Conservation (phyloP, 1,140 invertebrate species). For the Mizuhopecten yessoensis region DNA sequence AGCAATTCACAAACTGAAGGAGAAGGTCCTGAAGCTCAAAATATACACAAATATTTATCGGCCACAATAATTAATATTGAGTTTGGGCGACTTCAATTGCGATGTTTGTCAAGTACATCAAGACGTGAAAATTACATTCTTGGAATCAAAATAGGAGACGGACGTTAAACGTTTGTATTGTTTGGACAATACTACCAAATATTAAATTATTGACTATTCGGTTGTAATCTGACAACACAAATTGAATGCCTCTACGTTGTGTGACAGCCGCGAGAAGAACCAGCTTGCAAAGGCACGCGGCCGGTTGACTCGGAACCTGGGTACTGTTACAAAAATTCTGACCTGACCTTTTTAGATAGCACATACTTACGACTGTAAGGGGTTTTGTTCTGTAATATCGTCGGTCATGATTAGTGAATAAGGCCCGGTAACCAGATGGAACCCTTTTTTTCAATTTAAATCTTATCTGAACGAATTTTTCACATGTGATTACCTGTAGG, state of each 20-base stretch:
- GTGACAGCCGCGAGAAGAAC: too few relatives aligned
- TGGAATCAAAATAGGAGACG: background rate
- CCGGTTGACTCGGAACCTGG: background rate
- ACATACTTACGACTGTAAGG: too few relatives aligned
- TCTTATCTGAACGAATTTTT: background rate
- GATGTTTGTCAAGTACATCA: background rate
- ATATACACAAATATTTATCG: too few relatives aligned
- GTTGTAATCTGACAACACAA: too few relatives aligned
- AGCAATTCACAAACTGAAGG: too few relatives aligned
- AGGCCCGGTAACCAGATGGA: background rate
- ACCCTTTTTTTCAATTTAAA: background rate
- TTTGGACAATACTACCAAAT: background rate
- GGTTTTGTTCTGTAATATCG: background rate
- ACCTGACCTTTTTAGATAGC: background rate
- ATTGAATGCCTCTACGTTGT: background rate
- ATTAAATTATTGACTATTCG: too few relatives aligned
- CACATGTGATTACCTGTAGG: background rate
- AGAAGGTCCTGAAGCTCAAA: too few relatives aligned
- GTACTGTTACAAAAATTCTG: background rate
- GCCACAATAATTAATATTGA: too few relatives aligned
- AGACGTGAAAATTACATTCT: background rate
- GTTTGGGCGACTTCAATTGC: background rate
- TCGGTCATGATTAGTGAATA: background rate
- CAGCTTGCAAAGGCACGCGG: too few relatives aligned
- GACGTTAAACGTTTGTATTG: background rate